Conservation (phyloP, 2,888 invertebrate species). For the Drosophila seclusa region DNA sequence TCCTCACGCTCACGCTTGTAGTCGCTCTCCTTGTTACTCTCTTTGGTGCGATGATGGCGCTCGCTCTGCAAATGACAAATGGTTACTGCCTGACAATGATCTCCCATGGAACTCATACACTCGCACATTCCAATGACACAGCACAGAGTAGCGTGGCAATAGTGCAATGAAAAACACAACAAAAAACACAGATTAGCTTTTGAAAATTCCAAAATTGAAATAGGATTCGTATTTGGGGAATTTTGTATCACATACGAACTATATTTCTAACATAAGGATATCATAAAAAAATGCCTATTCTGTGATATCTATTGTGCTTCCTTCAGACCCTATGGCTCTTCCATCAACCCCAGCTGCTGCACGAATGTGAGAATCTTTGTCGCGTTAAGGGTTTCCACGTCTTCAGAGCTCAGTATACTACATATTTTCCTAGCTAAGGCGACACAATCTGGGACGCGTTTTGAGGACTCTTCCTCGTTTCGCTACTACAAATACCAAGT, state of each 20-base stretch:
- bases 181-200: background rate
- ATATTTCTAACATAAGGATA: no score
- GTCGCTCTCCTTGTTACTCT: constrained; percentile 61
- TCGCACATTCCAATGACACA: background rate
- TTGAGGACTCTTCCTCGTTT: background rate
- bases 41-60: constrained; percentile 70
- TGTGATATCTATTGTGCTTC: background rate
- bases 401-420: background rate
- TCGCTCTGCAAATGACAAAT: constrained; percentile 52
- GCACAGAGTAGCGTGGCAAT: background rate
- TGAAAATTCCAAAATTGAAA: background rate
- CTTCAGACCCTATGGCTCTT: background rate
- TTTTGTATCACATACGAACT: no score
- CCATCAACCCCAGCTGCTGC: background rate
- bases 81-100: background rate
- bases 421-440: background rate
- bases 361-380: background rate
- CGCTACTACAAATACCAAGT: background rate
- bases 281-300: background rate
- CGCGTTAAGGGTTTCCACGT: background rate
- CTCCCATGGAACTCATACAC: background rate
- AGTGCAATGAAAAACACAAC: background rate
- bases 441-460: background rate
- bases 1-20: constrained; percentile 59
- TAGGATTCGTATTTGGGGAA: background rate